Evolutionary conservation across 1,140 invertebrate genomes (phyloP).

Genomic region (Acyrthosiphon pisum): DNA sequence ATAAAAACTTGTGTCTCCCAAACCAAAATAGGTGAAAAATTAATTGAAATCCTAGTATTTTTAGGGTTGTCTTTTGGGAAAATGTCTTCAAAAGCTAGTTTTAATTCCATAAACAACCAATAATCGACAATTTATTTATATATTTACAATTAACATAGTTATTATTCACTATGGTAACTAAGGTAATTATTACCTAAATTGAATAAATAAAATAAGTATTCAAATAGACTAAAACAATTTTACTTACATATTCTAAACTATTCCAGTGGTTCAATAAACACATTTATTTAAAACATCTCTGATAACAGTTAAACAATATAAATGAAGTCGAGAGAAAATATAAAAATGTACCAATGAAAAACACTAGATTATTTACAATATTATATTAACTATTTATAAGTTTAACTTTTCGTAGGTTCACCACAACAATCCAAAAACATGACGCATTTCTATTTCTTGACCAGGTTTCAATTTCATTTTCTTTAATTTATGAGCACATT

Average conservation of each 20-base stretch:
- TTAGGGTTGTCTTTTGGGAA: slow-evolving; percentile 96
- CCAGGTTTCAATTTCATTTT: slow-evolving; percentile 96
- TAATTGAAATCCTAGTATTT: slow-evolving; percentile 97
- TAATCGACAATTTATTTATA: neutral
- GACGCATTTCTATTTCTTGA: slow-evolving; percentile 92
- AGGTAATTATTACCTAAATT: no score
- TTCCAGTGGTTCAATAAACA: slow-evolving; percentile 92
- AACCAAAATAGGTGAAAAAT: slow-evolving; percentile 98
- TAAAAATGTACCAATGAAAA: no score
- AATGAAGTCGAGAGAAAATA: neutral
- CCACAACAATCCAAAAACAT: slow-evolving; percentile 99
- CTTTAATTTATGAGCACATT: slow-evolving; percentile 97
- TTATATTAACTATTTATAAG: neutral
- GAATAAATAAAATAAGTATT: neutral
- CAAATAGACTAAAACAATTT: slow-evolving; percentile 22
- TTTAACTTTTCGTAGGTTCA: slow-evolving; percentile 96
- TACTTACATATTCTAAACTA: slow-evolving; percentile 83
- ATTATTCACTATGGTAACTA: no score
- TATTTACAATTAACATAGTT: neutral
- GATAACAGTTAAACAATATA: slow-evolving; percentile 61
- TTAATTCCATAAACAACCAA: slow-evolving; percentile 74
- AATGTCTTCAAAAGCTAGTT: slow-evolving; percentile 87
- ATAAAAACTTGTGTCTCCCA: slow-evolving; percentile 82
- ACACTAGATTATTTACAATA: neutral
- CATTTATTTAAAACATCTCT: slow-evolving; percentile 91